phyloP scores from a whole-genome alignment of 2,888 invertebrate species.

The Leptopilina drosophilae region DNA sequence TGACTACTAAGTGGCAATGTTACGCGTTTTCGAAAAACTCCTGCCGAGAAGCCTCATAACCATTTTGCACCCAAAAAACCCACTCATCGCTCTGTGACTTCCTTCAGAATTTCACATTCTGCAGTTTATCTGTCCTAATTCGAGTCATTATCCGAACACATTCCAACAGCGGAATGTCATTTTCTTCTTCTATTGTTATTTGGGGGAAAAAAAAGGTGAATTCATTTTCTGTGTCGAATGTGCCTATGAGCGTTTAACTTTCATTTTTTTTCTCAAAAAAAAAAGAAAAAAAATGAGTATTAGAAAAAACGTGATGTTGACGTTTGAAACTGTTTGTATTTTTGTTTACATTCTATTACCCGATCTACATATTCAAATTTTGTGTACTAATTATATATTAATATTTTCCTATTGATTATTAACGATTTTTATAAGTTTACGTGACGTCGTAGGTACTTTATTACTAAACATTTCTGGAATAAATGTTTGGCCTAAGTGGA shows the following conservation, averaged over 20 bases:
- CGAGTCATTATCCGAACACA: conserved; percentile 35
- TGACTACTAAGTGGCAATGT: conserved; percentile 69
- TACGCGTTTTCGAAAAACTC: conserved; percentile 69
- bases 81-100: conserved; percentile 46
- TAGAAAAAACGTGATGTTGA: too few species aligned
- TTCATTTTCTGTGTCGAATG: background rate
- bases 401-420: too few species aligned
- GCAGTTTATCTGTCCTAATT: conserved; percentile 30
- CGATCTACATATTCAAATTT: too few species aligned
- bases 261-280: background rate
- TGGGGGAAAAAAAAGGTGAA: background rate
- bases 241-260: background rate
- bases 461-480: too few species aligned
- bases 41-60: conserved; percentile 59
- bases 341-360: too few species aligned
- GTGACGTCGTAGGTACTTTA: too few species aligned
- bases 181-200: background rate
- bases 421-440: too few species aligned
- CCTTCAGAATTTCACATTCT: conserved; percentile 35
- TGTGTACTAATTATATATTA: too few species aligned
- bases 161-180: conserved; percentile 29
- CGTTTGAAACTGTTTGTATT: too few species aligned
- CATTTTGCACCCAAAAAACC: conserved; percentile 54
- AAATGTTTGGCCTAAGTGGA: too few species aligned
- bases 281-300: too few species aligned